Evolutionary conservation across 2,113 vertebrate genomes (phyloP).

Genomic region (Dicerorhinus sumatrensis): DNA sequence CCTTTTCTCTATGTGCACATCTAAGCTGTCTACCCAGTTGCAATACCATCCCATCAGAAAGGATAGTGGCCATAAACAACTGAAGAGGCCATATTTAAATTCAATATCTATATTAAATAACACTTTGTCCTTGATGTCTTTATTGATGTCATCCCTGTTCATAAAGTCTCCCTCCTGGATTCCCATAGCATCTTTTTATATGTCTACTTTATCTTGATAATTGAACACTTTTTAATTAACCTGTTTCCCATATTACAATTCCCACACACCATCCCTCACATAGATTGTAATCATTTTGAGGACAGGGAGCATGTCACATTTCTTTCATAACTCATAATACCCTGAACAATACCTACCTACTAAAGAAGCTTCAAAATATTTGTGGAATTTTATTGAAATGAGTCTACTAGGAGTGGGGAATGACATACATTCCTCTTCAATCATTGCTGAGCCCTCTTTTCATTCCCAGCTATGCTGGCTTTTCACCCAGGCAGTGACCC

Average conservation of each 20-base stretch:
- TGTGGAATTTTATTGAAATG: neutral
- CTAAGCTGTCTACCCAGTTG: neutral
- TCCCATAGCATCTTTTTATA: neutral
- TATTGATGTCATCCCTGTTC: neutral
- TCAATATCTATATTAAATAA: neutral
- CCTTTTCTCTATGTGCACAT: neutral
- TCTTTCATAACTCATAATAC: neutral
- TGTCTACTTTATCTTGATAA: conserved; percentile 19
- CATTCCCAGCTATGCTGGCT: neutral
- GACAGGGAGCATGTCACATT: neutral
- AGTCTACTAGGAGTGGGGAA: neutral
- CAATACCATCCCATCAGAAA: neutral
- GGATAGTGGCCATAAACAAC: neutral
- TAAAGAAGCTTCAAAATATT: neutral
- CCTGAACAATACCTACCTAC: neutral
- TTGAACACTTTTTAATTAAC: conserved; percentile 1
- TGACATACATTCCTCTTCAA: neutral
- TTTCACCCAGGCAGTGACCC: neutral
- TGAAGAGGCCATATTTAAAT: neutral
- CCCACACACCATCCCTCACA: neutral
- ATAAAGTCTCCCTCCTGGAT: neutral
- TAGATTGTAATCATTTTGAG: neutral
- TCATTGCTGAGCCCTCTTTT: neutral
- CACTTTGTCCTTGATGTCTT: neutral
- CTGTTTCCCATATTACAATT: neutral